phyloP scores from a whole-genome alignment of 2,888 invertebrate species.

The Drosophila borborema region DNA sequence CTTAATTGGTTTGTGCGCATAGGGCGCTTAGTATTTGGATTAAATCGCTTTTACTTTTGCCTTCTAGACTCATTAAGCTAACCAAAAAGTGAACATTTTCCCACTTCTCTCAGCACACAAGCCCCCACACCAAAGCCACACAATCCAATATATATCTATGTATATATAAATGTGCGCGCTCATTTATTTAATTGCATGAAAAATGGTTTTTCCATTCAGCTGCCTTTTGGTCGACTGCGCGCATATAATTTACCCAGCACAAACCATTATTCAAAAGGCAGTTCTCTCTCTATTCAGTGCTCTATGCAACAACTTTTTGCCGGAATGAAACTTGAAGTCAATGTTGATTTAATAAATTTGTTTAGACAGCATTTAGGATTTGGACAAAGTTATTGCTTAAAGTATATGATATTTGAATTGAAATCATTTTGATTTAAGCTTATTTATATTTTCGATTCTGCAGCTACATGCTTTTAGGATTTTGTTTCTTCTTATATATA shows the following conservation, averaged over 20 bases:
- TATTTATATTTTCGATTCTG: not conserved
- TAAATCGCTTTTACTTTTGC: constrained; percentile 10
- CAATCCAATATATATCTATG: not conserved
- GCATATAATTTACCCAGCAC: constrained; percentile 16
- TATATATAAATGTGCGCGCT: constrained; percentile 11
- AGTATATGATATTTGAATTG: not conserved
- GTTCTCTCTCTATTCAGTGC: not conserved
- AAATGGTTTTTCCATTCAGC: constrained; percentile 49
- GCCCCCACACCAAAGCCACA: not conserved
- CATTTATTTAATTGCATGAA: constrained; percentile 71
- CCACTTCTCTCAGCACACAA: not conserved
- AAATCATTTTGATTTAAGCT: not conserved
- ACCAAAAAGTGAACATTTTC: not conserved
- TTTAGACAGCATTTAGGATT: not conserved
- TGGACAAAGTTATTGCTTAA: not conserved
- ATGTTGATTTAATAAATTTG: not conserved
- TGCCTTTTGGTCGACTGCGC: constrained; percentile 16
- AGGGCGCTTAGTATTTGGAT: constrained; percentile 47
- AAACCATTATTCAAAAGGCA: constrained; percentile 11
- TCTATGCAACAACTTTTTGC: constrained; percentile 4
- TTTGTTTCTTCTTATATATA: no score
- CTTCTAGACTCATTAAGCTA: constrained; percentile 24
- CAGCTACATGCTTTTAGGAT: no score
- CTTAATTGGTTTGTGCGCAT: constrained; percentile 65
- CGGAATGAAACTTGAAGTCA: not conserved